Evolutionary conservation across 2,113 vertebrate species (phyloP).

Genomic region (Brienomyrus brachyistius): DNA sequence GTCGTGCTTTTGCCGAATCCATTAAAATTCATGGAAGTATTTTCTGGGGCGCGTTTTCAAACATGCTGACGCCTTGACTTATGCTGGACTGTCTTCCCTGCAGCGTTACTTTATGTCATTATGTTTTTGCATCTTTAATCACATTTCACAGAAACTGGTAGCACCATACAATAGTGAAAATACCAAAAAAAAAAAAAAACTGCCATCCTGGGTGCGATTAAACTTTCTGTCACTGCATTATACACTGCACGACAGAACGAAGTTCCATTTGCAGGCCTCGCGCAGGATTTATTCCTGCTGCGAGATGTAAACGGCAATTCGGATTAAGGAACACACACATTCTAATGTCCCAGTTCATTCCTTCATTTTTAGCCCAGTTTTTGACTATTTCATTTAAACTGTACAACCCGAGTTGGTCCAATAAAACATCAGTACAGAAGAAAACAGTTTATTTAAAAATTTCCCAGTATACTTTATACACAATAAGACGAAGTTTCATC

Average conservation of each 20-base stretch:
- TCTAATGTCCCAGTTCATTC: neutral
- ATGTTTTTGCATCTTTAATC: neutral
- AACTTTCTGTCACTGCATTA: neutral
- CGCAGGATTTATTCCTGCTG: neutral
- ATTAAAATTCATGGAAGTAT: neutral
- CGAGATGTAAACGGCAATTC: neutral
- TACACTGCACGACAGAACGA: neutral
- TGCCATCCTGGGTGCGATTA: neutral
- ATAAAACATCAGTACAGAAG: neutral
- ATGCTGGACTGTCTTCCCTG: neutral
- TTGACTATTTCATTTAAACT: neutral
- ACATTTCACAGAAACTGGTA: neutral
- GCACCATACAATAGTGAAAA: neutral
- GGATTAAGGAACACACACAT: neutral
- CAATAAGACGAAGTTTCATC: neutral
- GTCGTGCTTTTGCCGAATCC: neutral
- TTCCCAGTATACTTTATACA: neutral
- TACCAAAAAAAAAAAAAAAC: neutral
- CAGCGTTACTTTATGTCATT: neutral
- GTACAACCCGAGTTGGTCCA: neutral
- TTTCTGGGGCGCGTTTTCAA: neutral
- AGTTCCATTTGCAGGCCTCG: neutral
- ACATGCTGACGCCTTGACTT: neutral
- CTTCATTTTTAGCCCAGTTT: neutral
- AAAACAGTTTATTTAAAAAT: neutral